These are phyloP conservation scores for Sclerodermus sp. DNA, from an alignment of 2,888 invertebrate species.

Conservation along the genomic window DNA sequence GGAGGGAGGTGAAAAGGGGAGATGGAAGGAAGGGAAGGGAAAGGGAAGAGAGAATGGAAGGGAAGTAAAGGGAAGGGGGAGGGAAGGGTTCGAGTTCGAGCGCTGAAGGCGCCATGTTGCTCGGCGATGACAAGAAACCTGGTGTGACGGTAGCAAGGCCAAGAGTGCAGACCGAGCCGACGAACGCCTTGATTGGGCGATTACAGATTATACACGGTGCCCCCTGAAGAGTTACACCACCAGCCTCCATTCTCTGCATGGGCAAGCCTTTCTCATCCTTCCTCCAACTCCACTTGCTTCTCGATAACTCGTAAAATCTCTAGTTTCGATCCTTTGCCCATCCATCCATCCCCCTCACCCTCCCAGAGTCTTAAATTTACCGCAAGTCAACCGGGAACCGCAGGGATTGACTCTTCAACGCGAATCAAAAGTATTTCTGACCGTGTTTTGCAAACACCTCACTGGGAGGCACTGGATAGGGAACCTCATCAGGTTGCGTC, in stretches of 20 bases:
- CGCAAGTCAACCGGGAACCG: too few species aligned
- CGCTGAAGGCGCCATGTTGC: conserved; percentile 44
- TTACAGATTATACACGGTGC: conserved; percentile 47
- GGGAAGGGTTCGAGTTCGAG: too few species aligned
- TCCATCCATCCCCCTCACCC: too few species aligned
- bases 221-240: conserved; percentile 30
- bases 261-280: too few species aligned
- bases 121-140: conserved; percentile 43
- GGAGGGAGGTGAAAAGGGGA: not conserved
- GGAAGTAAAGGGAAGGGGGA: too few species aligned
- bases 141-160: conserved; percentile 37
- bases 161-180: conserved; percentile 32
- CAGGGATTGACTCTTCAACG: too few species aligned
- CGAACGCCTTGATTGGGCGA: conserved; percentile 44
- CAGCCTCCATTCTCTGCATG: too few species aligned
- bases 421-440: not conserved
- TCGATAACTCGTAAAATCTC: too few species aligned
- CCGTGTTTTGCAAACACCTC: conserved; percentile 28
- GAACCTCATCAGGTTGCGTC: conserved; percentile 27
- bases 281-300: too few species aligned
- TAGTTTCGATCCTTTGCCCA: too few species aligned
- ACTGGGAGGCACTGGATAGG: conserved; percentile 14
- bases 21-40: conserved; percentile 13
- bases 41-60: conserved; percentile 30
- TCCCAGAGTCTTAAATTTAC: too few species aligned